These are phyloP conservation scores for Sinelater perroti DNA, from an alignment of 2,888 invertebrate genomes.

Conservation along the genomic window DNA sequence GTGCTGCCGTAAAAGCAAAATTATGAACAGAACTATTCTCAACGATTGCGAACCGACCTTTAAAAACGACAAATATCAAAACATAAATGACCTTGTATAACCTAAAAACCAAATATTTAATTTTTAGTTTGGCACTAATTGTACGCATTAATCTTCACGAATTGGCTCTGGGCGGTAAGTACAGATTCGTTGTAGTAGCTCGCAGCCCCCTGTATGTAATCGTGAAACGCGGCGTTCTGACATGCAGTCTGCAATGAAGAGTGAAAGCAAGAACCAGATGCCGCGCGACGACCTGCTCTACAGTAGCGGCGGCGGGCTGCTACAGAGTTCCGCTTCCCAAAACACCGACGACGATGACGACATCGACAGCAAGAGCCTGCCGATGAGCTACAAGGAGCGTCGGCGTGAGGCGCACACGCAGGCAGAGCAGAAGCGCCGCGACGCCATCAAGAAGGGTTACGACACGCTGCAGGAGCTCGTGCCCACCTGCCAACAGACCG, in stretches of 20 bases:
- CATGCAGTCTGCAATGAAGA: conserved; percentile 17
- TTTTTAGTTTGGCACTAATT: neutral
- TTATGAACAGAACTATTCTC: too few relatives aligned
- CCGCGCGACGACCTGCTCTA: conserved; percentile 5
- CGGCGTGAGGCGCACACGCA: conserved; percentile 94
- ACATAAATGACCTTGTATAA: neutral
- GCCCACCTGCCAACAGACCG: conserved; percentile 92
- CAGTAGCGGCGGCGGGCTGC: neutral
- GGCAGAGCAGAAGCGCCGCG: conserved; percentile 95
- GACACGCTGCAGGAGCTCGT: conserved; percentile 92
- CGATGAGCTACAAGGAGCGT: conserved; percentile 90
- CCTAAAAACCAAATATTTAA: neutral
- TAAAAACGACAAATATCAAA: conserved; percentile 1
- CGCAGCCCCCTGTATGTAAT: too few relatives aligned
- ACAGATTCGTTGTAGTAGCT: neutral
- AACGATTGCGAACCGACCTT: too few relatives aligned
- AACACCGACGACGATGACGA: conserved; percentile 72
- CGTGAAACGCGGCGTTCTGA: too few relatives aligned
- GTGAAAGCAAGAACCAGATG: conserved; percentile 9
- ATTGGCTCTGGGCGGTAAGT: neutral
- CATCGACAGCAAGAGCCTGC: conserved; percentile 66
- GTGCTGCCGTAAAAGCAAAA: too few relatives aligned
- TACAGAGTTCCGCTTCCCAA: conserved; percentile 10
- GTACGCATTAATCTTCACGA: neutral
- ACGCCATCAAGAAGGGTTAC: conserved; percentile 97